These are phyloP conservation scores for Graptemys geographica DNA, from an alignment of 2,797 vertebrate species.

Conservation along the genomic window DNA sequence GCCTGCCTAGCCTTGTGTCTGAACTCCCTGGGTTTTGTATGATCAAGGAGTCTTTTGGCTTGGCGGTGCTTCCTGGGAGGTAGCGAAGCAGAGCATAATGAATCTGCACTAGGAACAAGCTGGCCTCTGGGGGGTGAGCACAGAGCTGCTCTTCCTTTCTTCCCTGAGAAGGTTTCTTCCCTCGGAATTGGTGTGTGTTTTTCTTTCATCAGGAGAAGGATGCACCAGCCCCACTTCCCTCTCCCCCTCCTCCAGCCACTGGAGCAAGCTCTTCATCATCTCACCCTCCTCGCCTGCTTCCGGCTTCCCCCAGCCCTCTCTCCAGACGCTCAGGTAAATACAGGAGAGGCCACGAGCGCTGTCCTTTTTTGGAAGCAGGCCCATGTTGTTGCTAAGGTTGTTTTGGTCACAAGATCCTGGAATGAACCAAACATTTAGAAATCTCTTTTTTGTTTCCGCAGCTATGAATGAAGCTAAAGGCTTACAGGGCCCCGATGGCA, in stretches of 20 bases:
- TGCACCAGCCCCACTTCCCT: neutral
- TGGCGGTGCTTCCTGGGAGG: neutral
- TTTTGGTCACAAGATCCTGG: neutral
- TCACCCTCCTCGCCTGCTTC: conserved; percentile 29
- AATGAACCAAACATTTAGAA: neutral
- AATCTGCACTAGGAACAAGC: neutral
- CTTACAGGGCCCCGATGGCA: neutral
- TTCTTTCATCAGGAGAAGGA: conserved; percentile 69
- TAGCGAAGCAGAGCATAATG: neutral
- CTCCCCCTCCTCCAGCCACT: neutral
- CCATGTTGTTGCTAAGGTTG: neutral
- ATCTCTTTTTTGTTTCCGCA: neutral
- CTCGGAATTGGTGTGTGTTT: neutral
- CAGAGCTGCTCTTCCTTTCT: neutral
- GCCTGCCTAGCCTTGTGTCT: neutral
- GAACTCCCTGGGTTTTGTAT: neutral
- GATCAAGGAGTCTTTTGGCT: neutral
- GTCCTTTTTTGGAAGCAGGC: neutral
- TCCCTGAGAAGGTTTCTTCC: neutral
- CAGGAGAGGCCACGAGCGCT: accelerated
- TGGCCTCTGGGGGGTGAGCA: neutral
- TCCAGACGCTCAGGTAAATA: conserved; percentile 80
- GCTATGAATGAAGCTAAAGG: conserved; percentile 13
- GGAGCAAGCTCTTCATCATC: neutral
- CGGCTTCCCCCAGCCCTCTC: conserved; percentile 70